Evolutionary conservation across 2,797 vertebrate species (phyloP), one percentile per base, ranked within the genome.

Genomic region (Choloepus didactylus): DNA sequence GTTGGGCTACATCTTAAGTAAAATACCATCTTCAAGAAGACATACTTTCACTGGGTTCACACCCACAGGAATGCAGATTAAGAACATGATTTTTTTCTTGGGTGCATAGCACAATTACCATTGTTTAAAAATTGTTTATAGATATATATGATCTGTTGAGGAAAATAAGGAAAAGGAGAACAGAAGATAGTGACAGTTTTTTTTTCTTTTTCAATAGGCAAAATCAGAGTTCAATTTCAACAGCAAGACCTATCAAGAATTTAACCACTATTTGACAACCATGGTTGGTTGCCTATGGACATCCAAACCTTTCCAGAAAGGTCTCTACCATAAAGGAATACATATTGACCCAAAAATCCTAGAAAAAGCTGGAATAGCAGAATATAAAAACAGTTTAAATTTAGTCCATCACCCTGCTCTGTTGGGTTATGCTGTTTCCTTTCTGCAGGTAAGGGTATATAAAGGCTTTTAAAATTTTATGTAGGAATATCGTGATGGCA

Each of bases 251-350:
- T 99, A 98, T 97, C 95, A 95, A 0, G 98, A 99, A 96, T 99
- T 99, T 97, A 99, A 99, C 98, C 97, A 98, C 54, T 99, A 99
- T 86, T 54, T 99, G 70, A 97, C 97, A 66, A 76, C 98, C 73
- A 99, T 99, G 99, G 99, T 99, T 92, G 99, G 98, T 96, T 99
- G 99, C 94, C 98, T 99, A 95, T 99, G 99, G 99, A 99, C 99
- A 95, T 99, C 99, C 41, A 99, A 81, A 87, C 98, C 97, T 14
- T 99, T 99, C 96, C 96, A 98, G n/a, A 98, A 98, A 31, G 98
- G 98, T 49, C 38, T 2, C 60, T 97, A 98, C 84, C 96, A 98
- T 60, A 98, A 97, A 23, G 98, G 98, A 5, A 66, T 99, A 12
- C 25, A 90, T 96, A 96, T 99, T 86, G 95, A 97, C 11, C 97